These are phyloP conservation scores for Sturnus vulgaris DNA, from an alignment of 2,113 vertebrate genomes.

Conservation along the genomic window DNA sequence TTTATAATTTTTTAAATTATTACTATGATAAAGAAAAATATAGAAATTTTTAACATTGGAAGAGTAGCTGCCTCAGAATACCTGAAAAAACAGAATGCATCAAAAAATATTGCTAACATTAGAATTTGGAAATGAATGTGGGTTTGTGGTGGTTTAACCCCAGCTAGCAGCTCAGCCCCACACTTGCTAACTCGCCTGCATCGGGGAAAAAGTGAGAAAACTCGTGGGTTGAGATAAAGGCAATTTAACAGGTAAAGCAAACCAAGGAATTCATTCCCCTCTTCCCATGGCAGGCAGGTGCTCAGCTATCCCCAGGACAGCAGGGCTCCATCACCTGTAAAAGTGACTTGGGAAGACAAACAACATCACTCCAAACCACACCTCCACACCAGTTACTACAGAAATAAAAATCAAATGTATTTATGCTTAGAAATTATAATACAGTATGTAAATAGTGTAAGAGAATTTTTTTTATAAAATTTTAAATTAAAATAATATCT, in stretches of 20 bases:
- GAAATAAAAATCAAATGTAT: not conserved
- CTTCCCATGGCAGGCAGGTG: not conserved
- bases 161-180: not conserved
- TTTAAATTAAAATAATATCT: not conserved
- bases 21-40: not conserved
- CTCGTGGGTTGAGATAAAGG: rapidly evolving
- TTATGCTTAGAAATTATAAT: not conserved
- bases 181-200: rapidly evolving
- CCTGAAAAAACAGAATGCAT: not conserved
- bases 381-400: not conserved
- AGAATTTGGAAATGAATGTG: not conserved
- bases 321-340: not conserved
- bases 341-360: not conserved
- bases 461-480: not conserved
- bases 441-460: not conserved
- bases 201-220: not conserved
- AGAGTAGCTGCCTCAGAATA: not conserved
- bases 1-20: not conserved
- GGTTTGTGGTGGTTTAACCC: not conserved
- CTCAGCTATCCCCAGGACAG: not conserved
- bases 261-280: not conserved
- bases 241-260: not conserved
- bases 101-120: not conserved
- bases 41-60: not conserved
- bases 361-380: not conserved